Evolutionary conservation across 2,888 invertebrate species (phyloP).

Genomic region (Piscicola geometra): DNA sequence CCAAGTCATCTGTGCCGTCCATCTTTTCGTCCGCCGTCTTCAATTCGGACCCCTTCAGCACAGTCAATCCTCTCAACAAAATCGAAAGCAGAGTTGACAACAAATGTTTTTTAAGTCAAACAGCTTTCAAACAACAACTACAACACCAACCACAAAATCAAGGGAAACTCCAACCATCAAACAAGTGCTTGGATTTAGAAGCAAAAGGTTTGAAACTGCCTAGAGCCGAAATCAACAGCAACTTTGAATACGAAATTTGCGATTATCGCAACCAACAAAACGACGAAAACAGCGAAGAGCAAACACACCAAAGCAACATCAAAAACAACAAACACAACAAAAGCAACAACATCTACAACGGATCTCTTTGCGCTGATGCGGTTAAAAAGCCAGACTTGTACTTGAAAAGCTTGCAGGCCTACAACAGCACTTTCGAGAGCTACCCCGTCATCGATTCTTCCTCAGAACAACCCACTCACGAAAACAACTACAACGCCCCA

Average conservation of each 20-base stretch:
- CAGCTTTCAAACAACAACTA: not conserved
- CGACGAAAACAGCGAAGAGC: too few species aligned
- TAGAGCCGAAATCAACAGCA: not conserved
- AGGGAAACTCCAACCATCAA: not conserved
- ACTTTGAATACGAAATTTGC: not conserved
- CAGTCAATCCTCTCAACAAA: not conserved
- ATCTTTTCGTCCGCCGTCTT: slow-evolving; percentile 19
- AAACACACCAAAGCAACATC: too few species aligned
- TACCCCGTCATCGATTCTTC: not conserved
- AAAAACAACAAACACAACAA: not conserved
- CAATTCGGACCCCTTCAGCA: not conserved
- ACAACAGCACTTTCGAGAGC: not conserved
- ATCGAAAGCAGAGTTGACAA: not conserved
- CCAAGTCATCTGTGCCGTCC: not conserved
- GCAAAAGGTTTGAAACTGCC: not conserved
- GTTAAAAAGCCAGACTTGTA: not conserved
- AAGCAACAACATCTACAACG: not conserved
- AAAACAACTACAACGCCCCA: too few species aligned
- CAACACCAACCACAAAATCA: not conserved
- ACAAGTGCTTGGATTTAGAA: not conserved
- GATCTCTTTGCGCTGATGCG: not conserved
- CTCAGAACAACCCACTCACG: not conserved
- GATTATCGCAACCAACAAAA: not conserved
- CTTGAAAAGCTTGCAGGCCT: not conserved
- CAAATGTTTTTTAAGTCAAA: too few species aligned